Conservation (phyloP, 2,113 vertebrate species). For the Tyto alba region DNA sequence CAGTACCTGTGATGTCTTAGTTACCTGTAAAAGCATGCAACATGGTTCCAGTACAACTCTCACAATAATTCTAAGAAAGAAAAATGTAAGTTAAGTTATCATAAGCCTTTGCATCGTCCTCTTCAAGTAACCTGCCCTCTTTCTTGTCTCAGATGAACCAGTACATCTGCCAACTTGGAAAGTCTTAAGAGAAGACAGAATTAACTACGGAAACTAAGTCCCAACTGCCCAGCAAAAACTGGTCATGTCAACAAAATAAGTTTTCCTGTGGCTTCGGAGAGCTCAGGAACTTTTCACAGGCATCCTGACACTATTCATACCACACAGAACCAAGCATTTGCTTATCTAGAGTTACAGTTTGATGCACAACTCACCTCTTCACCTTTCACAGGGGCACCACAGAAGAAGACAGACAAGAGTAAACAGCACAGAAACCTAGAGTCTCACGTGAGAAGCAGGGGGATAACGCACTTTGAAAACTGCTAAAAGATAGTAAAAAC, state of each 20-base stretch:
- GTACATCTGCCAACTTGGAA: background rate
- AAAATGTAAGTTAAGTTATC: background rate
- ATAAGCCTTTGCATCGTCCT: background rate
- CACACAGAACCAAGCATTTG: background rate
- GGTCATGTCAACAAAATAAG: background rate
- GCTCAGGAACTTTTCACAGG: background rate
- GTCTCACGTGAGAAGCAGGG: background rate
- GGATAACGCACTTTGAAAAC: background rate
- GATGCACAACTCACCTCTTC: background rate
- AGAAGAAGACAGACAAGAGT: background rate
- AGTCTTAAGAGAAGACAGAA: background rate
- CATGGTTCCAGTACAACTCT: background rate
- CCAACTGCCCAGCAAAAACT: background rate
- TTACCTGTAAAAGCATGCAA: background rate
- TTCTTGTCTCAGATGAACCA: background rate
- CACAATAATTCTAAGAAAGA: background rate
- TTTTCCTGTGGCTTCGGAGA: background rate
- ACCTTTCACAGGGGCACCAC: background rate
- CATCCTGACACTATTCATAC: background rate
- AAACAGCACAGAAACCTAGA: background rate
- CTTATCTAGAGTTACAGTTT: background rate
- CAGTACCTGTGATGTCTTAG: background rate
- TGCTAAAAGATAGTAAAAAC: background rate
- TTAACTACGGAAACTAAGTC: background rate
- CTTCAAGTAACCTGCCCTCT: background rate